These are phyloP conservation scores for Hypsibius dujardini DNA, from an alignment of 1,140 invertebrate species.

Conservation along the genomic window DNA sequence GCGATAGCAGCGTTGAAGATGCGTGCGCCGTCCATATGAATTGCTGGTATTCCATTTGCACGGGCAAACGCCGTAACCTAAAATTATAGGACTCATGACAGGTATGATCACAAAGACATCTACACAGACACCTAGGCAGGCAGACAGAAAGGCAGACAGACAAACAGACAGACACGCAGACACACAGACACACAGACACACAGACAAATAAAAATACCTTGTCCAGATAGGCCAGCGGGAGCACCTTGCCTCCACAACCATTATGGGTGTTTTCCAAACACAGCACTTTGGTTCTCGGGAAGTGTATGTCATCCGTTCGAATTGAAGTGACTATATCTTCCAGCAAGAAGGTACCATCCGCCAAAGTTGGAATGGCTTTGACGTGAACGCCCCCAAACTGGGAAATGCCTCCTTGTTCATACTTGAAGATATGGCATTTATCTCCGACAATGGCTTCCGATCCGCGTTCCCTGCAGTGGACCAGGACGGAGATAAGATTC, in stretches of 20 bases:
- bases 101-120: no score
- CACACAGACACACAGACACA: no score
- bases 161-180: no score
- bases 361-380: conserved; percentile 49
- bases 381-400: conserved; percentile 62
- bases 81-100: no score
- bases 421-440: conserved; percentile 58
- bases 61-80: background rate
- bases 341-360: conserved; percentile 70
- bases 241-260: conserved; percentile 58
- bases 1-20: conserved; percentile 67
- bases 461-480: conserved; percentile 64
- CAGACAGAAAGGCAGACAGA: no score
- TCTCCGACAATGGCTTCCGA: conserved; percentile 68
- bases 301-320: conserved; percentile 47
- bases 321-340: conserved; percentile 47
- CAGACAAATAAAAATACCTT: conserved; percentile 34
- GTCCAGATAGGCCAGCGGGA: conserved; percentile 60
- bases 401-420: conserved; percentile 58
- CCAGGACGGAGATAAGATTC: conserved; percentile 80
- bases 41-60: conserved; percentile 38
- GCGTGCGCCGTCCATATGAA: conserved; percentile 83
- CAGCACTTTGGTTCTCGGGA: conserved; percentile 57
- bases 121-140: no score
- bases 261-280: conserved; percentile 84